Conservation (phyloP, 2,797 vertebrate species). For the Betta splendens region DNA sequence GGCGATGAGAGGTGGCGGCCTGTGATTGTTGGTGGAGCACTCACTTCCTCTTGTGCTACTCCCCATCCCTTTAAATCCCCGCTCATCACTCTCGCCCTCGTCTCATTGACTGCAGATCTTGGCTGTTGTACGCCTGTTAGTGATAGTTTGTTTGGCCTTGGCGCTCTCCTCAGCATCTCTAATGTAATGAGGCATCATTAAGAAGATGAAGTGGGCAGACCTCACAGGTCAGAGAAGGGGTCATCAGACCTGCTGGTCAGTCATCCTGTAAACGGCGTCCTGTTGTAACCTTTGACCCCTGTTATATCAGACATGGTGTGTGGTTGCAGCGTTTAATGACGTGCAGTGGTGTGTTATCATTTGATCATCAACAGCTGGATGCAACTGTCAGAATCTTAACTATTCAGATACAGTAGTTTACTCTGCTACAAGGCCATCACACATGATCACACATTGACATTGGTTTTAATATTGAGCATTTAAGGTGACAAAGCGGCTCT, state of each 20-base stretch:
- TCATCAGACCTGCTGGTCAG: constrained; percentile 62
- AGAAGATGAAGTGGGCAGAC: constrained; percentile 71
- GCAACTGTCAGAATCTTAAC: constrained; percentile 5
- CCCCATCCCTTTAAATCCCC: constrained; percentile 28
- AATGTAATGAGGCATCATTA: constrained; percentile 77
- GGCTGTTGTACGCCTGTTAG: constrained; percentile 10
- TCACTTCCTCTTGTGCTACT: constrained; percentile 24
- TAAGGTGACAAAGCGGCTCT: too few relatives aligned
- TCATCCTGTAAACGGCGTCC: constrained; percentile 65
- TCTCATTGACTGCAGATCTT: constrained; percentile 37
- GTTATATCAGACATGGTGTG: constrained; percentile 66
- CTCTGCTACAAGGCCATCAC: too few relatives aligned
- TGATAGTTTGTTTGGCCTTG: constrained; percentile 32
- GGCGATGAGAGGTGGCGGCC: constrained; percentile 68
- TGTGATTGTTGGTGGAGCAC: constrained; percentile 54
- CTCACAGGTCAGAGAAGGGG: constrained; percentile 62
- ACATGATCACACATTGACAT: too few relatives aligned
- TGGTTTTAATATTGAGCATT: too few relatives aligned
- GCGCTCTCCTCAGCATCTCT: constrained; percentile 49
- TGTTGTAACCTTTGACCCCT: constrained; percentile 73
- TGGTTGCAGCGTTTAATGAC: constrained; percentile 71
- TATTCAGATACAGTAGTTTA: not conserved
- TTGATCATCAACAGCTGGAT: constrained; percentile 50
- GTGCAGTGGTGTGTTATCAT: constrained; percentile 66
- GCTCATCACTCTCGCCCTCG: constrained; percentile 3